Conservation (phyloP, 2,888 invertebrate species). For the Dynastes grantii region DNA sequence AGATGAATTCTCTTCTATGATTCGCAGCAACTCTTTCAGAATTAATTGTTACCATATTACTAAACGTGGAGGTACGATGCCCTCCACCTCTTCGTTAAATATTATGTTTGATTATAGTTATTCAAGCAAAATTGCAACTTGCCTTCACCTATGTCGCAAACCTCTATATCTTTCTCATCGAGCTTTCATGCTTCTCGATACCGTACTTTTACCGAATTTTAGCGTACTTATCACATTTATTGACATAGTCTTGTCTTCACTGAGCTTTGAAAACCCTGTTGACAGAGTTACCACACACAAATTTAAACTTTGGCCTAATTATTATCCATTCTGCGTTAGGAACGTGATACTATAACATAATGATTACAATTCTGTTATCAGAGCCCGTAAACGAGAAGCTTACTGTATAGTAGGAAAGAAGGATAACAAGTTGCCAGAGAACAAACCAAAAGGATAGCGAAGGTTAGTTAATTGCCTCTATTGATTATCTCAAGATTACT, state of each 20-base stretch:
- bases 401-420: too few relatives aligned
- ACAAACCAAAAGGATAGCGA: too few relatives aligned
- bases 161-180: conserved; percentile 39
- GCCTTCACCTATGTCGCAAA: not conserved
- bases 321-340: not conserved
- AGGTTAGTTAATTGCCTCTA: too few relatives aligned
- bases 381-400: too few relatives aligned
- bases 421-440: too few relatives aligned
- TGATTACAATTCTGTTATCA: too few relatives aligned
- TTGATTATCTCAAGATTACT: too few relatives aligned
- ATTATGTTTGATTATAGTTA: conserved; percentile 14
- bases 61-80: conserved; percentile 43
- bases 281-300: conserved; percentile 27
- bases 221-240: conserved; percentile 27
- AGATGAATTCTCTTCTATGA: conserved; percentile 71
- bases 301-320: conserved; percentile 17
- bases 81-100: conserved; percentile 45
- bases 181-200: conserved; percentile 17
- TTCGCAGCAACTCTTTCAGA: conserved; percentile 77
- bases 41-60: conserved; percentile 79
- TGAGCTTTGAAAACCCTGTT: conserved; percentile 15
- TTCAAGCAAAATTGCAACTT: not conserved
- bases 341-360: too few relatives aligned
- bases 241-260: conserved; percentile 20
- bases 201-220: conserved; percentile 14